These are phyloP conservation scores for Anser brachyrhynchus DNA, from an alignment of 2,113 vertebrate genomes.

Conservation along the genomic window DNA sequence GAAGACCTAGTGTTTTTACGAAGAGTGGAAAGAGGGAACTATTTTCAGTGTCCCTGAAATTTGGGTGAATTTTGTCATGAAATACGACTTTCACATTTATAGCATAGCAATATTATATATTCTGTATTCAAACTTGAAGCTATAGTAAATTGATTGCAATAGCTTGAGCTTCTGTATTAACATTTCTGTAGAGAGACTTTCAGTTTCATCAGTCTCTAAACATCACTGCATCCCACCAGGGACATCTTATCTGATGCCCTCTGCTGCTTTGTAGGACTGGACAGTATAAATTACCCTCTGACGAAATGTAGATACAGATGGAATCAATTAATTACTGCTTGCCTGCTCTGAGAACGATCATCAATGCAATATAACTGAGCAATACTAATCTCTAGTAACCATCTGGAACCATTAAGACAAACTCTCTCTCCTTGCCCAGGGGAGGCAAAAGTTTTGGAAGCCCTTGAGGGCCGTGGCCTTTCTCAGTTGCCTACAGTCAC, in stretches of 20 bases:
- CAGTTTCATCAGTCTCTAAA: background rate
- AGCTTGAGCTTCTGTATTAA: background rate
- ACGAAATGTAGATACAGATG: background rate
- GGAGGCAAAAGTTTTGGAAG: background rate
- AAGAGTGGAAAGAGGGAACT: background rate
- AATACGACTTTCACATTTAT: background rate
- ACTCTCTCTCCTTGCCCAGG: background rate
- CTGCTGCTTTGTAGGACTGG: background rate
- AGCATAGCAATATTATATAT: background rate
- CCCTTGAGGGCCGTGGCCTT: background rate
- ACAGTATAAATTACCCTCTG: background rate
- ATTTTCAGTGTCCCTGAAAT: background rate
- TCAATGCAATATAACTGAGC: background rate
- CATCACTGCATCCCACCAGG: background rate
- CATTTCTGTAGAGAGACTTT: background rate
- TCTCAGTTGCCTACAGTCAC: background rate
- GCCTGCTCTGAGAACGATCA: background rate
- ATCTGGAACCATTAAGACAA: slow-evolving; percentile 14
- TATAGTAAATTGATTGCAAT: background rate
- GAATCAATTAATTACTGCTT: slow-evolving; percentile 29
- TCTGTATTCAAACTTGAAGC: background rate
- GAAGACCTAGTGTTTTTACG: background rate
- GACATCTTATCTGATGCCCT: background rate
- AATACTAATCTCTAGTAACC: background rate
- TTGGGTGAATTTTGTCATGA: background rate